A percentile compares a stretch with the other conserved stretches of the same genome.
phyloP scores from a whole-genome alignment of 2,797 vertebrate species.

The Ara ararauna region DNA sequence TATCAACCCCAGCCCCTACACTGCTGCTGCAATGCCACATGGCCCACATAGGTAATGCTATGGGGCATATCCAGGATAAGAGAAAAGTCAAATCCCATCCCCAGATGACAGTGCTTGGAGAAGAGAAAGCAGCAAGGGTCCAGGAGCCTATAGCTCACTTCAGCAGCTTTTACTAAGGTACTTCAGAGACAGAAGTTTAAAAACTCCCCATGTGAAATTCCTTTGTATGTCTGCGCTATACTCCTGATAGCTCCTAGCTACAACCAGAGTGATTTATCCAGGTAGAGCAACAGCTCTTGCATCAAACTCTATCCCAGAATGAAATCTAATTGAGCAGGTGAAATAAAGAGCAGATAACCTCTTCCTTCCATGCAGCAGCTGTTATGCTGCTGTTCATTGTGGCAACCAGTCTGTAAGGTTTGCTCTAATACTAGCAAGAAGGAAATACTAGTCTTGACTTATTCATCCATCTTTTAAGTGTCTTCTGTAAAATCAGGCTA shows the following conservation, averaged over 20 bases:
- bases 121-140: not conserved
- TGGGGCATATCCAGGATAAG: no score
- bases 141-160: not conserved
- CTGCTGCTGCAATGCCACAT: not conserved
- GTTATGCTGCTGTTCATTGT: not conserved
- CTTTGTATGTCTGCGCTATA: not conserved
- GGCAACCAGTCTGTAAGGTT: not conserved
- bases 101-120: rapidly evolving
- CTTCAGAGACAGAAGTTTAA: not conserved
- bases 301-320: not conserved
- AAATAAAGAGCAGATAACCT: not conserved
- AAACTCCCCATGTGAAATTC: not conserved
- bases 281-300: not conserved
- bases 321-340: not conserved
- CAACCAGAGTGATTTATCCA: not conserved
- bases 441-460: not conserved
- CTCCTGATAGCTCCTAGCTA: not conserved
- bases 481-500: not conserved
- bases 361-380: not conserved
- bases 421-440: not conserved
- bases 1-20: not conserved
- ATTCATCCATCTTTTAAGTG: not conserved
- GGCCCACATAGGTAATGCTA: not conserved
- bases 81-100: not conserved
- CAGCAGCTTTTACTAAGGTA: not conserved